Evolutionary conservation across 2,888 invertebrate species (phyloP), one percentile per base, ranked within the genome.

Genomic region (Pedicia rivosa): DNA sequence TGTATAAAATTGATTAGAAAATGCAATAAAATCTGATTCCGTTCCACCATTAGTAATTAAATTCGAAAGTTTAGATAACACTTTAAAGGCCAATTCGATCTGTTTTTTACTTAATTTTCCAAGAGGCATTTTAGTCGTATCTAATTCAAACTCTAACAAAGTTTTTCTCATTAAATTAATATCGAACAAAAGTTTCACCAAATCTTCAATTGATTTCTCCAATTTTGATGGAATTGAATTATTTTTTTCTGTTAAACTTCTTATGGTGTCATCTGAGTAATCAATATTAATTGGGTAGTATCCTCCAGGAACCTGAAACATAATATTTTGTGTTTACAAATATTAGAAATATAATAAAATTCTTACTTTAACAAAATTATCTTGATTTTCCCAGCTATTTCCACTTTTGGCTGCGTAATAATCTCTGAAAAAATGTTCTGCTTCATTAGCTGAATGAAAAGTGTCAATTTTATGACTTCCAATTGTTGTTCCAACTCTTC

Each of bases 121-220:
- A 7, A 98, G 64, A 0, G 98, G 98, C 97, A 98, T 95, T 63
- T 97, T 95, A 43, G 92, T 90, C 48, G 86, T 73, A 59, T 98
- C 97, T 47, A 98, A 66, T 67, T 98, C 92, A 62, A 92, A 95
- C 55, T 95, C 92, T 53, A 84, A 57, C 74, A 98, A 76, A 0
- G 87, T 80, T 54, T 76, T 76, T 56, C 91, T 91, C 95, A 98
- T 97, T 6, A 68, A 65, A 40, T 84, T 72, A 1, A 94, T 72
- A 56, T 98, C 88, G 60, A 98, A 98, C 40, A 98, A 81, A 46
- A 82, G 67, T 40, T 72, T 68, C 14, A 98, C 70, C 4, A 98
- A 64, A 41, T 80, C 72, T 57, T 95, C 91, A 2, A 98, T 75
- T 0, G 81, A 67, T 49, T 68, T 58, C 0, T 74, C 65, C 10